phyloP scores from a whole-genome alignment of 2,113 vertebrate genomes.

The Henicopernis longicauda region DNA sequence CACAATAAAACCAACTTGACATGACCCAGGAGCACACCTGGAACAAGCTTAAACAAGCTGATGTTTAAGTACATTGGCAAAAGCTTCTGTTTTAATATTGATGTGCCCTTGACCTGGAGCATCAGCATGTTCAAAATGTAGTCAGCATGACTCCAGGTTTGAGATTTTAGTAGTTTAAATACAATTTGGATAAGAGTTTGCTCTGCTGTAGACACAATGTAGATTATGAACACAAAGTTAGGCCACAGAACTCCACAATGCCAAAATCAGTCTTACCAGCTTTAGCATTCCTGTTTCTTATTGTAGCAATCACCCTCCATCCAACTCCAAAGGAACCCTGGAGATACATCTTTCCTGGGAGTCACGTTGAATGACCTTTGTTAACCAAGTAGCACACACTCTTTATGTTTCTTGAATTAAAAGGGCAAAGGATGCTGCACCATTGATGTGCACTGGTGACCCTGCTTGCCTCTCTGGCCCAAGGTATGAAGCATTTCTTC shows the following conservation, averaged over 20 bases:
- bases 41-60: background rate
- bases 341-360: background rate
- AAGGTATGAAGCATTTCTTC: background rate
- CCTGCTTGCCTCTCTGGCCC: background rate
- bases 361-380: background rate
- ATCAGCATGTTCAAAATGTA: background rate
- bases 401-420: background rate
- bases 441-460: background rate
- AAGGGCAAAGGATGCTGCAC: background rate
- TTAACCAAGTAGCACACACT: background rate
- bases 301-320: background rate
- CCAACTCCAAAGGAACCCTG: background rate
- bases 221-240: background rate
- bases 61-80: background rate
- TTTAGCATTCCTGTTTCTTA: background rate
- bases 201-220: rapidly evolving
- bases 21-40: background rate
- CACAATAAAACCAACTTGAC: background rate
- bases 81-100: background rate
- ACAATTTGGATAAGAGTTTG: background rate
- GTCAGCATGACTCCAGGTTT: background rate
- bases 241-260: background rate
- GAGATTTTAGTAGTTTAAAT: background rate
- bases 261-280: background rate
- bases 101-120: background rate